Base-by-base conservation (phyloP, 2,888 invertebrate genomes). In the Eupithecia vulgata region DNA sequence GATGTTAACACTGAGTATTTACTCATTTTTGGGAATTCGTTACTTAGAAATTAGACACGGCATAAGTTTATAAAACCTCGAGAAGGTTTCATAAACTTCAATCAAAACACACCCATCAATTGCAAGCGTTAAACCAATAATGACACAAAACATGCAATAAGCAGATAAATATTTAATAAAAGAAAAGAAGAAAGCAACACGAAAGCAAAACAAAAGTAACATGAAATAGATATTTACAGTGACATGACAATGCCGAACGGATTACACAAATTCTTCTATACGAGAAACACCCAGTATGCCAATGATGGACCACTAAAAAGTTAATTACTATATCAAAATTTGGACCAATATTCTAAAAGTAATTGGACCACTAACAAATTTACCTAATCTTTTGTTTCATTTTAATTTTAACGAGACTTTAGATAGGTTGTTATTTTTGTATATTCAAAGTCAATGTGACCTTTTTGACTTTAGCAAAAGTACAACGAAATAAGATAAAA, bases 201-300 rank as follows among this genome's bases (percentile, higher is more conserved):
- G n/a, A n/a, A n/a, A 70, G 66, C 25, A 66, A 62, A 61, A 75
- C 70, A 80, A 66, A 64, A 57, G 72, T 71, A 80, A 76, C 64
- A 70, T 72, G 78, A 72, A 78, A 81, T 67, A 79, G 69, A 76
- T 75, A 76, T 59, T 79, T 65, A 82, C 89, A 91, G 90, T 90
- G 86, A 80, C 86, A 91, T 86, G 84, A 90, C 89, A 91, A 91
- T 91, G 91, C 91, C 89, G 90, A 87, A 81, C 86, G 87, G 85
- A 84, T 79, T 35, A 61, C 45, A 74, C 48, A 17, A 64, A 68
- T 70, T 75, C 65, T 67, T 75, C 70, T 64, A 65, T 68, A 59
- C 30, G 59, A 68, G n/a, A 21, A 72, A 74, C 65, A 74, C 61
- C 68, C 52, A 71, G 57, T 68, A n/a, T 35, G 61, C 34, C 21